A percentile compares a stretch with the other conserved stretches of the same genome.
phyloP scores from a whole-genome alignment of 64 coral and sea anemone genomes.

The Porites lutea region DNA sequence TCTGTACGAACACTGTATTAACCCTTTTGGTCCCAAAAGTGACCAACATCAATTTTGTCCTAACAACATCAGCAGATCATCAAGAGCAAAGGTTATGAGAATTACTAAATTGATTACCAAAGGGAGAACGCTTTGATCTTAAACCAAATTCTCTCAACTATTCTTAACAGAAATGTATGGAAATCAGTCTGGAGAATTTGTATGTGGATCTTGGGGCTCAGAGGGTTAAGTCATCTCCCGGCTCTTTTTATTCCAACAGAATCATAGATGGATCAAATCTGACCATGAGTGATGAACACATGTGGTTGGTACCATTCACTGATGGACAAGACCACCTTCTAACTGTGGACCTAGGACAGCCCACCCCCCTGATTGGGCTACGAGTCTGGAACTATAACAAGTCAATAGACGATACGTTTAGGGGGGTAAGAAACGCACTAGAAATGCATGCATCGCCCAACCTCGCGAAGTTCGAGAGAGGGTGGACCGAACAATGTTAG shows the following conservation, averaged over 20 bases:
- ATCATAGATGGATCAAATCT: constrained; percentile 85
- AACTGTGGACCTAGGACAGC: constrained; percentile 80
- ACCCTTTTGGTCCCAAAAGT: no score
- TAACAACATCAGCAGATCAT: no score
- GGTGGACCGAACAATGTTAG: neutral
- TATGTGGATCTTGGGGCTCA: no score
- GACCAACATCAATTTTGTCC: no score
- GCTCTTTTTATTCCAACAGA: constrained; percentile 39
- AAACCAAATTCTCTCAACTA: no score
- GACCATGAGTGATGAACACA: constrained; percentile 91
- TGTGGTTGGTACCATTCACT: constrained; percentile 97
- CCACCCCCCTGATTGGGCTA: constrained; percentile 64
- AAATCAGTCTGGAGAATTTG: no score
- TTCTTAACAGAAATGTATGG: no score
- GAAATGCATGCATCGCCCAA: neutral
- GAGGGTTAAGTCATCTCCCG: neutral
- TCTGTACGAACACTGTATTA: no score
- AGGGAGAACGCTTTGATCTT: no score
- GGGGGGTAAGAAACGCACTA: constrained; percentile 61
- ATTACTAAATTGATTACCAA: no score
- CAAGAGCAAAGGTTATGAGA: no score
- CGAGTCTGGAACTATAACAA: constrained; percentile 97
- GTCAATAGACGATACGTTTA: constrained; percentile 91
- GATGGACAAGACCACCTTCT: constrained; percentile 82
- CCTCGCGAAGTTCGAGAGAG: no score